Evolutionary conservation across 2,888 invertebrate species (phyloP).

Genomic region (Diplolepis rosae): DNA sequence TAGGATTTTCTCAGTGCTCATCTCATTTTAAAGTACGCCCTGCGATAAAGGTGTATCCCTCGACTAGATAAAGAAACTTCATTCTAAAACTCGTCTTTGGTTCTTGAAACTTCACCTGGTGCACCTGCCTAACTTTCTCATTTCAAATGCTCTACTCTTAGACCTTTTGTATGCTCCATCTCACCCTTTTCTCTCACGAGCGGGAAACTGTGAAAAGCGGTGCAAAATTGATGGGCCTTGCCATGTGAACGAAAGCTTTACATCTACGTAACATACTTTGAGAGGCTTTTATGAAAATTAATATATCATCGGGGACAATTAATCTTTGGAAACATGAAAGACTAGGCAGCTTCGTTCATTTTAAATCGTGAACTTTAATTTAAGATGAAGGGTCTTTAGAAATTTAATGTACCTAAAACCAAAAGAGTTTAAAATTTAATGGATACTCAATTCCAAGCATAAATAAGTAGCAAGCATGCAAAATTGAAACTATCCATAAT

Average conservation of each 20-base stretch:
- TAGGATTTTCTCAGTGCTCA: constrained; percentile 5
- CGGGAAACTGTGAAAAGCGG: constrained; percentile 36
- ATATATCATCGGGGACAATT: neutral
- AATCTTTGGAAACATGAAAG: too few species aligned
- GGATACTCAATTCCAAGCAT: too few species aligned
- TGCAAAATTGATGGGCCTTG: constrained; percentile 39
- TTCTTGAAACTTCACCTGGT: neutral
- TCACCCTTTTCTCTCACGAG: constrained; percentile 20
- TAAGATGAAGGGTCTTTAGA: too few species aligned
- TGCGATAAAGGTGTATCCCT: neutral
- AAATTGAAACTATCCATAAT: too few species aligned
- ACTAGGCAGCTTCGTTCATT: too few species aligned
- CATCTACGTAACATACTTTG: neutral
- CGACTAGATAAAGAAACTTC: neutral
- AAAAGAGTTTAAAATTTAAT: too few species aligned
- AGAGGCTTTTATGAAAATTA: neutral
- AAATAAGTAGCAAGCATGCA: too few species aligned
- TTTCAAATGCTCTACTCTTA: neutral
- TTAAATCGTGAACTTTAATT: too few species aligned
- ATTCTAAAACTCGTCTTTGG: neutral
- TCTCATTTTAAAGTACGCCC: neutral
- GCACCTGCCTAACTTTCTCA: neutral
- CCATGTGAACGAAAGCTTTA: constrained; percentile 36
- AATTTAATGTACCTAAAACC: too few species aligned
- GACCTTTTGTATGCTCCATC: constrained; percentile 22